Evolutionary conservation across 2,888 invertebrate genomes (phyloP), one percentile per base, ranked within the genome.

Genomic region (Drosophila mimica): DNA sequence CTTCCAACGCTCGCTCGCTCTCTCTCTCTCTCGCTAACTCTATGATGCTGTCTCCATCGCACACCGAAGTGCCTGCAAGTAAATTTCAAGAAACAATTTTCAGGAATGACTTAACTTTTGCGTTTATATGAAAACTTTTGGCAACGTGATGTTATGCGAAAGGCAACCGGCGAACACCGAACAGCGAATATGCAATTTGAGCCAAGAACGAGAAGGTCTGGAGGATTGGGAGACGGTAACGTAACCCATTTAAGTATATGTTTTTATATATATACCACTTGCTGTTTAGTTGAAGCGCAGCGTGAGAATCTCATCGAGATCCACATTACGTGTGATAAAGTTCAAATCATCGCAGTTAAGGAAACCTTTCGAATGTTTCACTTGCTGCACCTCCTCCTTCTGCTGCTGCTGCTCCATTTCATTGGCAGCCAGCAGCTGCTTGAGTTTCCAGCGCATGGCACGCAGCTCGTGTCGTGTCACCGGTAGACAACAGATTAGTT

Each of bases 21-120:
- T 1, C 31, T 13, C n/a, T 2, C 9, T 2, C 40, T 4, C 34
- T 13, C 38, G 8, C 38, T 8, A 31, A 33, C 31, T 28, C 33
- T 5, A 5, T 33, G 4, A 3, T 13, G 25, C 28, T 13, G 28
- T 58, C 25, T 31, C 49, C 54, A 25, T 34, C 7, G 49, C 38
- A 48, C 30, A 20, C n/a, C 31, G 73, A 86, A 84, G 86, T 85
- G 79, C 79, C 77, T 71, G 85, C 70, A 78, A 88, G 86, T 86
- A 86, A 86, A 81, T 86, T 88, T 85, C 77, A 88, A 88, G 88
- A 86, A 86, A 86, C 86, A 86, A 86, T 86, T 86, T 86, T 86
- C 88, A 88, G 86, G 83, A 88, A 86, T 86, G 86, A 86, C 86
- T 86, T 88, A 86, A 86, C 86, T 86, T 86, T 86, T 88, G 88